Evolutionary conservation across 2,113 vertebrate species (phyloP).

Genomic region (Sander vitreus): DNA sequence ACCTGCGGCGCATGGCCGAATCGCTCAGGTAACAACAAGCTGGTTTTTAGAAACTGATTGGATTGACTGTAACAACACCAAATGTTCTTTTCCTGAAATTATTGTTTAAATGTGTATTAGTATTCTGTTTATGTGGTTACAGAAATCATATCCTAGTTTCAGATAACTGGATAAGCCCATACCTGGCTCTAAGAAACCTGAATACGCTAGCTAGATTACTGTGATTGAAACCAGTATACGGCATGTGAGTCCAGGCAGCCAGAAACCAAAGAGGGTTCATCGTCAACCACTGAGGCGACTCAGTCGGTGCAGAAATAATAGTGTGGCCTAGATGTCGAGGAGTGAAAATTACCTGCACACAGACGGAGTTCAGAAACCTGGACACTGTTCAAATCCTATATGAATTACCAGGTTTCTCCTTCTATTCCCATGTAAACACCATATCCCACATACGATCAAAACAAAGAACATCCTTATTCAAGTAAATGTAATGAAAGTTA

Average conservation of each 20-base stretch:
- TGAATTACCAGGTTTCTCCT: not conserved
- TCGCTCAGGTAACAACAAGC: conserved; percentile 89
- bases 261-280: not conserved
- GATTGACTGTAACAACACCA: not conserved
- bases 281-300: not conserved
- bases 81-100: not conserved
- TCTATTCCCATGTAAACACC: not conserved
- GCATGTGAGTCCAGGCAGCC: not conserved
- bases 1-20: conserved; percentile 97
- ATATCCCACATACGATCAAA: not conserved
- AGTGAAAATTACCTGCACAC: not conserved
- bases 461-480: not conserved
- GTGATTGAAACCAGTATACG: not conserved
- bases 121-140: not conserved
- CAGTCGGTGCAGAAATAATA: not conserved
- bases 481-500: not conserved
- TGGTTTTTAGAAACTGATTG: not conserved
- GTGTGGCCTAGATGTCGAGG: not conserved
- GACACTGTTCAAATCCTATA: not conserved
- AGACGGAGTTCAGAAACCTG: not conserved
- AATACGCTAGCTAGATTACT: not conserved
- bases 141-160: not conserved
- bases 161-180: not conserved
- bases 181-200: not conserved
- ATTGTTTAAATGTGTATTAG: not conserved